Base-by-base conservation (phyloP, 2,113 vertebrate species). In the Cephalopholis sonnerati region DNA sequence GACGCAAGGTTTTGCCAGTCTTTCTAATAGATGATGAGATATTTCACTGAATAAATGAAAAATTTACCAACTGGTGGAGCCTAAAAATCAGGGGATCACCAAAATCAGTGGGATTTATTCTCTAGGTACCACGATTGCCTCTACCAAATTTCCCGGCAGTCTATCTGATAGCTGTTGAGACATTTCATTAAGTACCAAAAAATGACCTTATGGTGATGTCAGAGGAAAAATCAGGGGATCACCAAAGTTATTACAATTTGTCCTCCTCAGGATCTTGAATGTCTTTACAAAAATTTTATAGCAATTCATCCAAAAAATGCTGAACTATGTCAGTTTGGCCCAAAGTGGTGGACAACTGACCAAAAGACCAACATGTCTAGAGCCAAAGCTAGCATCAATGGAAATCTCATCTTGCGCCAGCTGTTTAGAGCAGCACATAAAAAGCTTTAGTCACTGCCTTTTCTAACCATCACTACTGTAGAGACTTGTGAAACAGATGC, bases 401-500 rank as follows among this genome's bases (percentile, higher is more conserved):
- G 24, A 41, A 48, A 20, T 57, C 53, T 10, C 27, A 71, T 48
- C 11, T 22, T 71, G 50, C 48, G 54, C 68, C 64, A 64, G 57
- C 61, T 20, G 50, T 61, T 77, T 32, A 61, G 65, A 39, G 73
- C 55, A 53, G 29, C 51, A 79, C 76, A 84, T 64, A 61, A 79
- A 79, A 82, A 64, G 77, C 66, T 61, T 79, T 27, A 75, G 59
- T 61, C 48, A 39, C 51, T 69, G 53, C 57, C 32, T 77, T 83
- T 81, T 61, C 32, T 78, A 68, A 62, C 58, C 67, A 89, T 85
- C 82, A 51, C 51, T 75, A 50, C 54, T 72, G 79, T 58, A 51
- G 55, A 71, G 63, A 66, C 44, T 75, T 75, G 25, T 67, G 57
- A 81, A 63, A 85, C 3, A 11, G 50, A 82, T 55, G 36, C 80